Evolutionary conservation across 30 jellyfish, hydroid and myxozoan genomes (phyloP).

Genomic region (Hydractinia echinata): DNA sequence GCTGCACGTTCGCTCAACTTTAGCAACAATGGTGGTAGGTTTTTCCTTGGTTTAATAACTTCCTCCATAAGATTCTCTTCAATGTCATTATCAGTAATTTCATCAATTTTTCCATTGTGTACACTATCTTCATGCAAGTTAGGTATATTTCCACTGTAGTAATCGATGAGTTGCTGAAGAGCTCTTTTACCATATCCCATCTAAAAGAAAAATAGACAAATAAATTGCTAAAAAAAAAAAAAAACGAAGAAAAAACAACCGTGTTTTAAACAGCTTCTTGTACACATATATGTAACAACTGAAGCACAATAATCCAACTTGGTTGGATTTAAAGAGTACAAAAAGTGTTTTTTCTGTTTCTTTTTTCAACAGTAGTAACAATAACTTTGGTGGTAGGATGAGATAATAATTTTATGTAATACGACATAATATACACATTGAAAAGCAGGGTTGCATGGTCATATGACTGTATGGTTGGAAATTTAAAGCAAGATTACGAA

Average conservation of each 20-base stretch:
- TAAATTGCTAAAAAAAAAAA: background rate
- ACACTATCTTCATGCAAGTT: conserved; percentile 18
- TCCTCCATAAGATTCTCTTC: conserved; percentile 64
- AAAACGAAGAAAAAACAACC: background rate
- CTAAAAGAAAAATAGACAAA: conserved; percentile 33
- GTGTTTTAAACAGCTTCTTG: background rate
- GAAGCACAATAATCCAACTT: no score
- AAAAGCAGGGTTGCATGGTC: no score
- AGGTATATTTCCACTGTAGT: conserved; percentile 71
- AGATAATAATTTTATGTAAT: no score
- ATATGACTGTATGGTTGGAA: no score
- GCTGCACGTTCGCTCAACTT: conserved; percentile 86
- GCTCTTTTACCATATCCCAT: conserved; percentile 98
- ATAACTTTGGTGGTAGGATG: no score
- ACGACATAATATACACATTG: no score
- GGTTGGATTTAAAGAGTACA: no score
- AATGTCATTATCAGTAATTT: conserved; percentile 25
- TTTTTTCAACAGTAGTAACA: no score
- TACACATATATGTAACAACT: no score
- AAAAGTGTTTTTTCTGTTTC: no score
- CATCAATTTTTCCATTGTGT: background rate
- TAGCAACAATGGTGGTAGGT: conserved; percentile 86
- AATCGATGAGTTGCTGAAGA: conserved; percentile 71
- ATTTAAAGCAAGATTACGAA: no score
- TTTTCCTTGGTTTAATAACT: conserved; percentile 65